Base-by-base conservation (phyloP, 1,140 invertebrate genomes). In the Diplogasteroides magnus region DNA sequence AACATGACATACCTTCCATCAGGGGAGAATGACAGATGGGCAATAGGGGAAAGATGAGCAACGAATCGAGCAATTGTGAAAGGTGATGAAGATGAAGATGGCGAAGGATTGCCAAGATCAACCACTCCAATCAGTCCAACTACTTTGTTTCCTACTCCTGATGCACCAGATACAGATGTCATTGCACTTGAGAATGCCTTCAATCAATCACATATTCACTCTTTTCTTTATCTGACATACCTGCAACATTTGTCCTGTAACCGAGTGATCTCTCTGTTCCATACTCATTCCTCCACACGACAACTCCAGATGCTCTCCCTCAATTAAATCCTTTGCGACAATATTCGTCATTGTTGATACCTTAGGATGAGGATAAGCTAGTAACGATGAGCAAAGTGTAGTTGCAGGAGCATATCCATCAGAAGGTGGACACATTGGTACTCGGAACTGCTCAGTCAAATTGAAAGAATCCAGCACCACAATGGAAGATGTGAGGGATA, bases 11-110 rank as follows among this genome's bases (percentile, higher is more conserved):
- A 48, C 37, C 91, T 89, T 13, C 95, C 95, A 68, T 91, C 93
- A 2, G 90, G 88, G 83, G 97, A 94, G 85, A 98, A 98, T 75
- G 89, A 88, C 85, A 98, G 86, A 31, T 90, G 90, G 15, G 94
- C 90, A 64, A 98, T 88, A 0, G 93, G 90, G 78, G 94, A 91
- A 71, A 85, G 85, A 83, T 97, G 94, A 11, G 94, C 94, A 67
- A 91, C 86, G 85, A 98, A 98, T 84, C 98, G 95, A 58, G 93
- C 93, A 28, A 97, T 87, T 11, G 62, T 61, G 2, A 32, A 27
- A 19, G 37, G 37, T 11, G 6, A 48, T 11, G 6, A 11, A 19
- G 37, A 19, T 11, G 19, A 11, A 11, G 37, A 48, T 48, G 37
- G 19, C 6, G 37, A 48, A 11, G 37, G 37, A 48, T 6, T 48